Conservation (phyloP, 30 jellyfish, hydroid and myxozoan genomes). For the Aurelia sp. region DNA sequence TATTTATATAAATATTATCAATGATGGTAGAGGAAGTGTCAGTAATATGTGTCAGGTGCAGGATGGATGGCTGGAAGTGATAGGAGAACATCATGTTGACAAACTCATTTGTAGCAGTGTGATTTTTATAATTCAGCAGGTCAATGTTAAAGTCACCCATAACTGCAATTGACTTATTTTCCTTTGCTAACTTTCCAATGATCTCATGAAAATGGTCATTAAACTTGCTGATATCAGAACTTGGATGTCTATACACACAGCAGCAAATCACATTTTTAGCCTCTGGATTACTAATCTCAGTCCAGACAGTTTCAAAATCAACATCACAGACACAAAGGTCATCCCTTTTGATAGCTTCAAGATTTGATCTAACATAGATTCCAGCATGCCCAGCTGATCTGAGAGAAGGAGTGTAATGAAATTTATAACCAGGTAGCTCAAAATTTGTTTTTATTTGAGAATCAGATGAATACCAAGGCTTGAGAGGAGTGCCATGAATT, state of each 20-base stretch:
- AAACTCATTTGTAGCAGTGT: too few relatives aligned
- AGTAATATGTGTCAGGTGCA: slow-evolving; percentile 43
- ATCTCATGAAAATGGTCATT: not conserved
- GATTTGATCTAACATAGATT: too few relatives aligned
- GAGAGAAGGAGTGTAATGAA: too few relatives aligned
- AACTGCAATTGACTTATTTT: slow-evolving; percentile 32
- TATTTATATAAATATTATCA: slow-evolving; percentile 49
- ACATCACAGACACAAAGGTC: not conserved
- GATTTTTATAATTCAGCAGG: too few relatives aligned
- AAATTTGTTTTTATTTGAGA: too few relatives aligned
- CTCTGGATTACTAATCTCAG: too few relatives aligned
- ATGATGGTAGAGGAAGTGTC: slow-evolving; percentile 17
- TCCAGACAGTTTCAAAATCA: slow-evolving; percentile 1
- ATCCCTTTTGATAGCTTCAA: slow-evolving; percentile 21
- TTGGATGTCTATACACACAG: slow-evolving; percentile 12
- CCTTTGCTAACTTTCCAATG: slow-evolving; percentile 1
- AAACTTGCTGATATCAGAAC: not conserved
- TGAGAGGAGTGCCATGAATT: not conserved
- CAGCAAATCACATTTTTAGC: too few relatives aligned
- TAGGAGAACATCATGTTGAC: slow-evolving; percentile 15
- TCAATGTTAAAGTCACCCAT: too few relatives aligned
- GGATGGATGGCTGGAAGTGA: slow-evolving; percentile 20
- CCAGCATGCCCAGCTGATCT: too few relatives aligned
- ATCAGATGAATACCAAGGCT: slow-evolving; percentile 18
- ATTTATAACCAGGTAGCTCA: too few relatives aligned